Evolutionary conservation across 64 coral and sea anemone species (phyloP), one percentile per base, ranked within the genome.

Genomic region (Platygyra sinensis): DNA sequence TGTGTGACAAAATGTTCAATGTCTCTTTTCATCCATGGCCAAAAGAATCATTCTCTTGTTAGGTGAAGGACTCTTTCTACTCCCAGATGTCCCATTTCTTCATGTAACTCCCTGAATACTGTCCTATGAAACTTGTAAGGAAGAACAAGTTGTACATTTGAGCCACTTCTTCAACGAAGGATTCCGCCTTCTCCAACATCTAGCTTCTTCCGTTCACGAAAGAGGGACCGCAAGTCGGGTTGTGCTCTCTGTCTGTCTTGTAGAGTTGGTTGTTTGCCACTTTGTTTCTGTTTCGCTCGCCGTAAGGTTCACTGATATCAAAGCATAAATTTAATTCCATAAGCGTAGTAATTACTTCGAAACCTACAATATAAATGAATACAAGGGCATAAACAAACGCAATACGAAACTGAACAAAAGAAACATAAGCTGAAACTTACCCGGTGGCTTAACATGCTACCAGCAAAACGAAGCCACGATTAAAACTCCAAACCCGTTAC

Each of bases 31-130:
- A 88, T 88, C n/a, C 17, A 42, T 55, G 86, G 86, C 72, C 86
- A 88, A 86, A 27, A 86, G 60, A 69, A 86, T 24, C 82, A 24
- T 63, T 86, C 82, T 16, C 81, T 32, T 19, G 52, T 30, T 69
- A 85, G 39, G 29, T 85, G 81, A 0, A 85, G 81, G 59, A 85
- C 81, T 22, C 81, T 33, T 27, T 74, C 54, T 24, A 42, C 65
- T 60, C 69, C 69, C 4, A 88, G 30, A 61, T 88, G 86, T 14
- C 86, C 86, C 86, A 88, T 88, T 24, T 88, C 86, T 42, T 88
- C 86, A 75, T 88, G 86, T 51, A 88, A 30, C 60, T 88, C 32
- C 74, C 67, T 46, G 12, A 75, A 55, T 18, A 88, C 86, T 73
- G 72, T 76, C 22, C 36, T 28, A 30, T 88, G 86, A 30, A 51